Evolutionary conservation across 2,888 invertebrate genomes (phyloP), one percentile per base, ranked within the genome.

Genomic region (Cacoxenus indagator): DNA sequence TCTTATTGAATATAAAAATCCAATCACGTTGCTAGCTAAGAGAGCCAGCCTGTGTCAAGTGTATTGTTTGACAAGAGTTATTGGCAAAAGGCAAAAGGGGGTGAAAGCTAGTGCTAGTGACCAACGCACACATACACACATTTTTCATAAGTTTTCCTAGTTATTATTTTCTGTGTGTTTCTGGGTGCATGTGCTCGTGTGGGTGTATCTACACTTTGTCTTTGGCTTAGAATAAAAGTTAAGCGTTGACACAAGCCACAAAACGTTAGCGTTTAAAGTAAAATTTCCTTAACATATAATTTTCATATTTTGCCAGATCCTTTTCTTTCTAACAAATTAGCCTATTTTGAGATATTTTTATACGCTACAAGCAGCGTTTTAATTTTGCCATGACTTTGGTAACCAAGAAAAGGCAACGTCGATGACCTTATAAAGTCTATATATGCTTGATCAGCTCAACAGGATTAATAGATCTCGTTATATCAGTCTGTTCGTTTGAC

Each of bases 1-100:
- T 75, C 78, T 80, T 80, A 82, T 80, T 80, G 77, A 80, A 82
- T 82, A 82, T 75, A 82, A 80, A 80, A 80, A 80, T 76, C 81
- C 81, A 80, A 80, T 80, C 80, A 82, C 82, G 80, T 82, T 37
- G 37, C 37, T 2, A 37, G 37, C 37, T 4, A 5, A 6, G 6
- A 4, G 9, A 9, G 46, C 19, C 4, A 4, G 17, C 19, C 17
- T 46, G 17, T 46, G n/a, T 46, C 14, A 37, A 4, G 37, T 9
- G 5, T 31, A 14, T 11, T 37, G 37, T 8, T 37, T 4, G 37
- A 37, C 6, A 31, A 31, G 37, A 14, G 37, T 14, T 37, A 1
- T 37, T n/a, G n/a, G n/a, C n/a, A n/a, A n/a, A n/a, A n/a, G n/a
- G n/a, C n/a, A n/a, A n/a, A n/a, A n/a, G 37, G 8, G 37, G 1